phyloP scores from a whole-genome alignment of 2,888 invertebrate genomes.

The Trissonchulus latispiculum region DNA sequence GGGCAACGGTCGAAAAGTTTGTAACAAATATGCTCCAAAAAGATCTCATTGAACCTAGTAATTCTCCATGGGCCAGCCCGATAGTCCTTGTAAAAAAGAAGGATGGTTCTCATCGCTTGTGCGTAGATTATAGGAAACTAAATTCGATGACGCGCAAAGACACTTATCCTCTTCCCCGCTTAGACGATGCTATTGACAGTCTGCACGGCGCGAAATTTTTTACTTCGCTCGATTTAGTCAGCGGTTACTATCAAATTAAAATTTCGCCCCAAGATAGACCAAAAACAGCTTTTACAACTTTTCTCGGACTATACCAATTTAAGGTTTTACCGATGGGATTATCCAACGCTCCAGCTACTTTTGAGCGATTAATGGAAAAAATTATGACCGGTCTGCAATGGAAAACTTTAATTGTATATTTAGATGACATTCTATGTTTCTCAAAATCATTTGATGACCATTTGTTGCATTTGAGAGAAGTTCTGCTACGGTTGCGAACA shows the following conservation, averaged over 20 bases:
- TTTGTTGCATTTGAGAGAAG: conserved; percentile 19
- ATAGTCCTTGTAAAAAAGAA: conserved; percentile 41
- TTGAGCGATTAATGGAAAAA: conserved; percentile 19
- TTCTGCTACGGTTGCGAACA: conserved; percentile 23
- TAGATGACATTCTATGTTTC: conserved; percentile 28
- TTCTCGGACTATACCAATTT: background rate
- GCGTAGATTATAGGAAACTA: conserved; percentile 29
- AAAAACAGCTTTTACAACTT: conserved; percentile 6
- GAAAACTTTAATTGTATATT: background rate
- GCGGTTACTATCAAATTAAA: background rate
- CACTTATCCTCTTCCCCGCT: conserved; percentile 24
- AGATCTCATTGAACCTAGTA: conserved; percentile 28
- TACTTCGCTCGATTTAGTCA: background rate
- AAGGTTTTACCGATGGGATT: conserved; percentile 10
- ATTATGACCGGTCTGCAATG: conserved; percentile 4
- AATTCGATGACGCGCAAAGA: conserved; percentile 27
- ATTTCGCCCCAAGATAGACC: background rate
- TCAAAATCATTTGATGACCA: conserved; percentile 24
- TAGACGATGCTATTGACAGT: conserved; percentile 21
- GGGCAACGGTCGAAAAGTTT: background rate
- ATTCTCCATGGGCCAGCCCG: conserved; percentile 39
- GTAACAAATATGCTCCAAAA: background rate
- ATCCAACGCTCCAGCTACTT: conserved; percentile 9
- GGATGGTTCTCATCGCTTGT: conserved; percentile 29
- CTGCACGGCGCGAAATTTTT: background rate